Percentiles rank a stretch among this genome's conserved stretches.
phyloP scores from a whole-genome alignment of 2,113 vertebrate genomes.

The Phocoena phocoena region DNA sequence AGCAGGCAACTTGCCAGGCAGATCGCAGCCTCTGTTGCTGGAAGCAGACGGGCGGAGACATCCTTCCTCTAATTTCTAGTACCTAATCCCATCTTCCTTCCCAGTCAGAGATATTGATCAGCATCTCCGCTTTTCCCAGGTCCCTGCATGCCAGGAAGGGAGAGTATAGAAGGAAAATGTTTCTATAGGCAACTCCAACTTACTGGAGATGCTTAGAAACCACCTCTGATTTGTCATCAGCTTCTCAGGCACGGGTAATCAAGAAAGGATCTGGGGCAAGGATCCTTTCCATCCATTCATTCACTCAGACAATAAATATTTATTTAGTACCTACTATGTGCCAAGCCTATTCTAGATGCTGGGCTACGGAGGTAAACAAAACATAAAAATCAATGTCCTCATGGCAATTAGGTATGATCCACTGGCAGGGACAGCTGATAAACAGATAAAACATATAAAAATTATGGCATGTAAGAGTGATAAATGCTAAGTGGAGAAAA shows the following conservation, averaged over 20 bases:
- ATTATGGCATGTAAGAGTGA: background rate
- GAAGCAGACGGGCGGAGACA: slow-evolving; percentile 80
- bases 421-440: slow-evolving; percentile 37
- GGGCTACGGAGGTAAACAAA: slow-evolving; percentile 15
- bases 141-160: slow-evolving; percentile 72
- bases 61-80: slow-evolving; percentile 82
- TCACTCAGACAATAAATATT: slow-evolving; percentile 35
- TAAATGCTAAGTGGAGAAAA: background rate
- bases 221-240: background rate
- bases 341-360: background rate
- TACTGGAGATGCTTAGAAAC: background rate
- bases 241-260: slow-evolving; percentile 7
- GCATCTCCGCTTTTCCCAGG: slow-evolving; percentile 81
- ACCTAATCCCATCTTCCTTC: slow-evolving; percentile 74
- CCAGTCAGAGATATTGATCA: slow-evolving; percentile 72
- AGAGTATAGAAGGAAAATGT: slow-evolving; percentile 56
- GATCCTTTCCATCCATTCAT: background rate
- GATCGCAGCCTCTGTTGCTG: slow-evolving; percentile 66
- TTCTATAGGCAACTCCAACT: background rate
- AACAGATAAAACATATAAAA: slow-evolving; percentile 49
- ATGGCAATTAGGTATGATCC: background rate
- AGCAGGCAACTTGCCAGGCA: slow-evolving; percentile 73
- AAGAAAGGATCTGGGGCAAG: background rate
- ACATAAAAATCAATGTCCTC: slow-evolving; percentile 8
- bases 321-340: slow-evolving; percentile 40